A percentile compares a stretch with the other conserved stretches of the same genome.
These are phyloP conservation scores for Dasysyrphus albostriatus DNA, from an alignment of 2,888 invertebrate genomes.

Conservation along the genomic window DNA sequence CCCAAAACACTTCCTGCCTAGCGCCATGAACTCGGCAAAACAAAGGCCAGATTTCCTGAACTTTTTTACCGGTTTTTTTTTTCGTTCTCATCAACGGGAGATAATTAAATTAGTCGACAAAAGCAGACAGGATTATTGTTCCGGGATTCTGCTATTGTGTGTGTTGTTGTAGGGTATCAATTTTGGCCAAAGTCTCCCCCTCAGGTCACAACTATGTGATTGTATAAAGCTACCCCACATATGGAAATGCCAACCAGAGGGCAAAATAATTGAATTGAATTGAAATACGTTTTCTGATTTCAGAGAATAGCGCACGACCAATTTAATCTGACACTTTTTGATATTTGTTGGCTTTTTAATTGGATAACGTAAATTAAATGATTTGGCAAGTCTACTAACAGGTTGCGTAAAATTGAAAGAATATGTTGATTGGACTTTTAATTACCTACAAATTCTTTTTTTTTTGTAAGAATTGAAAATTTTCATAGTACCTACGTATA, in stretches of 20 bases:
- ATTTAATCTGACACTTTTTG: slow-evolving; percentile 73
- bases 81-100: slow-evolving; percentile 28
- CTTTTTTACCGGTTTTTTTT: slow-evolving; percentile 1
- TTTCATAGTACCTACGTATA: not conserved
- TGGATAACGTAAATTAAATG: slow-evolving; percentile 72
- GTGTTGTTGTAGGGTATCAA: slow-evolving; percentile 24
- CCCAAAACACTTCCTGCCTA: slow-evolving; percentile 13
- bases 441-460: not conserved
- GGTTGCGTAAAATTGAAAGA: slow-evolving; percentile 28
- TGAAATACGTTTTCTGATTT: slow-evolving; percentile 73
- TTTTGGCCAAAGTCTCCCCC: slow-evolving; percentile 20
- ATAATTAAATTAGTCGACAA: slow-evolving; percentile 74
- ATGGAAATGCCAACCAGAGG: slow-evolving; percentile 17
- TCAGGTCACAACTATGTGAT: not conserved
- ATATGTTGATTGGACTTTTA: slow-evolving; percentile 10
- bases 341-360: slow-evolving; percentile 73
- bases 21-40: slow-evolving; percentile 11
- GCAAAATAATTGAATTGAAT: slow-evolving; percentile 73
- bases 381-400: slow-evolving; percentile 27
- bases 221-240: not conserved
- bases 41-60: slow-evolving; percentile 37
- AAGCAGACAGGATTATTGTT: slow-evolving; percentile 74
- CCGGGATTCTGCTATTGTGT: slow-evolving; percentile 32
- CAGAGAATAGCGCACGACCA: slow-evolving; percentile 54
- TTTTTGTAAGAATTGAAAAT: not conserved